phyloP scores from a whole-genome alignment of 1,140 invertebrate species.

The Panagrolaimus sp. region DNA sequence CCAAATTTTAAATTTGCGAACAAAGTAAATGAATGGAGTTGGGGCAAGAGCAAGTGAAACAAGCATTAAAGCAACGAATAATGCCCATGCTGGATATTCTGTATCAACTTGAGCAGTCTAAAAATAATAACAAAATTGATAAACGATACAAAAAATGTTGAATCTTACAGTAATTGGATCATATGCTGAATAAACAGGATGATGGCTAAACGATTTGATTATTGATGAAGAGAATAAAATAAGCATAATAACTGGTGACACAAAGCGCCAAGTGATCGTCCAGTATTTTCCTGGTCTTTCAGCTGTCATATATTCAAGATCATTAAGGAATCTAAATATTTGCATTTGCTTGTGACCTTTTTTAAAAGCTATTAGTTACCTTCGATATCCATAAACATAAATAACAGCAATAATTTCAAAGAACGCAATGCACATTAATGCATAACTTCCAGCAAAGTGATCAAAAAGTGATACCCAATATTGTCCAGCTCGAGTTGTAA shows the following conservation, averaged over 20 bases:
- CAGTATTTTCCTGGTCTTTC: slow-evolving; percentile 75
- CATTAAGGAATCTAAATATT: slow-evolving; percentile 66
- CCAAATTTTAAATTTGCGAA: slow-evolving; percentile 56
- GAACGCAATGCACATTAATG: slow-evolving; percentile 79
- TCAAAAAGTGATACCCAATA: slow-evolving; percentile 93
- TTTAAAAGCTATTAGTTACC: slow-evolving; percentile 64
- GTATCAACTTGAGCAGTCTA: slow-evolving; percentile 44
- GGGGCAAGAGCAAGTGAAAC: slow-evolving; percentile 47
- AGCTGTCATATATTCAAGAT: slow-evolving; percentile 74
- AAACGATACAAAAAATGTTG: too few species aligned
- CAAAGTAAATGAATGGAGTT: slow-evolving; percentile 49
- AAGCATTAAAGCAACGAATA: slow-evolving; percentile 64
- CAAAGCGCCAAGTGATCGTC: slow-evolving; percentile 80
- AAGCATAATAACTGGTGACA: slow-evolving; percentile 75
- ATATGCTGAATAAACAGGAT: slow-evolving; percentile 77
- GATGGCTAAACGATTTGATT: slow-evolving; percentile 71
- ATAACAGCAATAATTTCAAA: slow-evolving; percentile 82
- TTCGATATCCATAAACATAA: slow-evolving; percentile 83
- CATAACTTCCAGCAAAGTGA: slow-evolving; percentile 85
- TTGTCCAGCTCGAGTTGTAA: slow-evolving; percentile 78
- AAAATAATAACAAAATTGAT: slow-evolving; percentile 9
- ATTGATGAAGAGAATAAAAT: slow-evolving; percentile 73
- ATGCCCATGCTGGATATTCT: slow-evolving; percentile 75
- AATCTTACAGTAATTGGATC: slow-evolving; percentile 67
- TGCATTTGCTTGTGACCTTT: background rate